Conservation (phyloP, 2,113 vertebrate species). For the Lophura nycthemera region DNA sequence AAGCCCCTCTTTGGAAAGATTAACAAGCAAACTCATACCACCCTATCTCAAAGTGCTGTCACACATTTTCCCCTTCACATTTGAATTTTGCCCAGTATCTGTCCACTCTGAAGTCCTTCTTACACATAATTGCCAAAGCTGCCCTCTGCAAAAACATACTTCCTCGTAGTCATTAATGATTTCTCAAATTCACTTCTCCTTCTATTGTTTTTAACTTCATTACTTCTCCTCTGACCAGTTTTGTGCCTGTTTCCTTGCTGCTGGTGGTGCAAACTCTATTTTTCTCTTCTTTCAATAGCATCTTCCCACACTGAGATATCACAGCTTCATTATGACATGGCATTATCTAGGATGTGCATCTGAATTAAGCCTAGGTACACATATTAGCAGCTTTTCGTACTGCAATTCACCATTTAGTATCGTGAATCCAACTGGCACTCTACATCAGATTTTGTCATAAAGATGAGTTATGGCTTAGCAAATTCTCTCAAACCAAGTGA, state of each 20-base stretch:
- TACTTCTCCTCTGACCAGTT: neutral
- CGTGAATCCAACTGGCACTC: neutral
- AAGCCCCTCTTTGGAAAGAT: neutral
- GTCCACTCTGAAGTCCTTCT: neutral
- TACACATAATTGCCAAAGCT: fast-evolving
- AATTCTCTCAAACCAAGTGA: neutral
- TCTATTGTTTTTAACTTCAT: neutral
- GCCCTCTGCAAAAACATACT: neutral
- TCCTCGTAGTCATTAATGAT: neutral
- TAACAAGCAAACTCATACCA: neutral
- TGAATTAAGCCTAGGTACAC: neutral
- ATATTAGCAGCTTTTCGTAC: neutral
- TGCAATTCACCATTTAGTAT: neutral
- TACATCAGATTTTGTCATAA: neutral
- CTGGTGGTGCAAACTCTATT: neutral
- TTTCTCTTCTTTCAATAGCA: neutral
- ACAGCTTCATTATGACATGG: neutral
- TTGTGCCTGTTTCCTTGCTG: neutral
- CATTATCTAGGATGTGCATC: neutral
- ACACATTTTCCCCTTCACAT: neutral
- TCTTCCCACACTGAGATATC: neutral
- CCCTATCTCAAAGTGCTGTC: fast-evolving
- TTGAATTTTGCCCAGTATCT: neutral
- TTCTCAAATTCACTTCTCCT: neutral
- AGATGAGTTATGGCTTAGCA: neutral